Conservation (phyloP, 1,140 invertebrate genomes). For the Lepidurus packardi region DNA sequence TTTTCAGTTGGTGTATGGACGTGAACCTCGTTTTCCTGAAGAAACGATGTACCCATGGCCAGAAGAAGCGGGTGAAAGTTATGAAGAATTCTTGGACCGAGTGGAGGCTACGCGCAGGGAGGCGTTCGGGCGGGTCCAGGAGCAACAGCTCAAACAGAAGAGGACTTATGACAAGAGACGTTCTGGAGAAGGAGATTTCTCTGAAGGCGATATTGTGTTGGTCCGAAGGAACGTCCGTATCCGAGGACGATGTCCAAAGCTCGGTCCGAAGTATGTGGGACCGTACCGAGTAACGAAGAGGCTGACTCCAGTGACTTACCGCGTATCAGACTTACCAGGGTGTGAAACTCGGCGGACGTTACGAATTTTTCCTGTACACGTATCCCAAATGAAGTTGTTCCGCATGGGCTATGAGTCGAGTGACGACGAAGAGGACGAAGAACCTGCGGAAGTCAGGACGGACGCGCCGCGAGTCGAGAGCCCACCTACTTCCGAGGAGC, state of each 20-base stretch:
- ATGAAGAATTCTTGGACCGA: background rate
- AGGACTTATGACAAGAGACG: background rate
- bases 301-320: constrained; percentile 20
- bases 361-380: background rate
- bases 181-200: background rate
- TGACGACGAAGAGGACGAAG: background rate
- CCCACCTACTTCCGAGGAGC: too few species aligned
- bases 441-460: too few species aligned
- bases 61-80: background rate
- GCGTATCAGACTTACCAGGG: background rate
- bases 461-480: too few species aligned
- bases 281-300: background rate
- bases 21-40: background rate
- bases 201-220: constrained; percentile 18
- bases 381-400: background rate
- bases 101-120: background rate
- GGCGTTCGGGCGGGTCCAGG: background rate
- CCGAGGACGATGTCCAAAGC: background rate
- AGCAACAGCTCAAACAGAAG: background rate
- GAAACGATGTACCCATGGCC: background rate
- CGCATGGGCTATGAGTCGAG: background rate
- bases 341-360: background rate
- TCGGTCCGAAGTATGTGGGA: constrained; percentile 9
- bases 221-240: constrained; percentile 2
- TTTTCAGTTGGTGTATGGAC: background rate